phyloP scores from a whole-genome alignment of 1,140 invertebrate genomes.

The Melipona quadrifasciata region DNA sequence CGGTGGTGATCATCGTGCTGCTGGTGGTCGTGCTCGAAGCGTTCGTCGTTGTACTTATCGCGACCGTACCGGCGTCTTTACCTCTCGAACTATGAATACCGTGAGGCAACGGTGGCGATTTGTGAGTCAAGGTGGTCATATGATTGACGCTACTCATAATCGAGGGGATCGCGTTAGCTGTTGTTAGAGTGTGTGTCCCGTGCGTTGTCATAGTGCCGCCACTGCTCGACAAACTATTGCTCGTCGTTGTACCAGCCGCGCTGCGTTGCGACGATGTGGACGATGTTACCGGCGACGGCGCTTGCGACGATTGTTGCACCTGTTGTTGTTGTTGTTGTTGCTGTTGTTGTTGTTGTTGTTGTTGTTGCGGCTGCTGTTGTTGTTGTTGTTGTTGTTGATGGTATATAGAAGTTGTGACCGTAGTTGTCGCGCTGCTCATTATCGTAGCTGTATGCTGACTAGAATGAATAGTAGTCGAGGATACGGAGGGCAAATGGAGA shows the following conservation, averaged over 20 bases:
- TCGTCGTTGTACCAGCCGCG: conserved; percentile 58
- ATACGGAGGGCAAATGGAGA: conserved; percentile 70
- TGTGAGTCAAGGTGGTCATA: conserved; percentile 35
- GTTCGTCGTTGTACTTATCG: conserved; percentile 46
- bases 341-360: conserved; percentile 35
- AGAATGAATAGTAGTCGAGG: conserved; percentile 77
- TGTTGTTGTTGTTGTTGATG: conserved; percentile 63
- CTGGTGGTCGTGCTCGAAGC: conserved; percentile 8
- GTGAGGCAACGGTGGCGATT: conserved; percentile 66
- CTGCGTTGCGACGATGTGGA: conserved; percentile 7
- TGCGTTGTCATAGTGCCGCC: conserved; percentile 70
- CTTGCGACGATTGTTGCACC: conserved; percentile 16
- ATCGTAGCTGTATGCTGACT: conserved; percentile 76
- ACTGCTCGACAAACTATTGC: conserved; percentile 58
- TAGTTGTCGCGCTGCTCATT: conserved; percentile 67
- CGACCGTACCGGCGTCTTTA: conserved; percentile 54
- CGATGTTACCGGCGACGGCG: neutral
- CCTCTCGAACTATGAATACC: conserved; percentile 49
- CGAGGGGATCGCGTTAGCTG: conserved; percentile 56
- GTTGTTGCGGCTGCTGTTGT: conserved; percentile 45
- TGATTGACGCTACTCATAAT: conserved; percentile 60
- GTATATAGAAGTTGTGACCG: conserved; percentile 68
- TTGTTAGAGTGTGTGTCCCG: conserved; percentile 63
- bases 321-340: conserved; percentile 56
- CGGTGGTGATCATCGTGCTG: conserved; percentile 43